phyloP scores from a whole-genome alignment of 1,140 invertebrate genomes.

The Trachymyrmex cornetzi region DNA sequence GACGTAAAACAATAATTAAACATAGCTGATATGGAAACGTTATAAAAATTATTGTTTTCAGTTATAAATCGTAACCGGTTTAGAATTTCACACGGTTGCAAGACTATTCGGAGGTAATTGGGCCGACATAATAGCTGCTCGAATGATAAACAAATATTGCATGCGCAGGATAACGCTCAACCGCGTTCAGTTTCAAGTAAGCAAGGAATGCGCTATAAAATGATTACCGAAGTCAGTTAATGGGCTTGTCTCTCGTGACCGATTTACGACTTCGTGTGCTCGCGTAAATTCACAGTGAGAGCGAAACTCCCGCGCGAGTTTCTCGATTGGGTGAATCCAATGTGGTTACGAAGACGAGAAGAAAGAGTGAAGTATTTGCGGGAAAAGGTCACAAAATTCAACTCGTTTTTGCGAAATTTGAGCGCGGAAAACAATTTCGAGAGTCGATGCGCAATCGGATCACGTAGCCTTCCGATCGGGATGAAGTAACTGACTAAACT shows the following conservation, averaged over 20 bases:
- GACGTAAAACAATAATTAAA: not conserved
- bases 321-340: slow-evolving; percentile 4
- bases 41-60: not conserved
- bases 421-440: not conserved
- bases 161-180: not conserved
- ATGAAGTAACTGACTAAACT: not conserved
- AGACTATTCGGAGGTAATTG: not conserved
- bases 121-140: not conserved
- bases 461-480: not conserved
- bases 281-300: slow-evolving; percentile 46
- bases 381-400: not conserved
- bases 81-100: not conserved
- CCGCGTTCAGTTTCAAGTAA: slow-evolving; percentile 7
- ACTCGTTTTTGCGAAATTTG: not conserved
- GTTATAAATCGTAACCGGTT: not conserved
- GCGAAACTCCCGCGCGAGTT: slow-evolving; percentile 9
- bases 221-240: slow-evolving; percentile 48
- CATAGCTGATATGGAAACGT: not conserved
- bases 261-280: slow-evolving; percentile 31
- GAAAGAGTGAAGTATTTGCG: not conserved
- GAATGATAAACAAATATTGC: slow-evolving; percentile 28
- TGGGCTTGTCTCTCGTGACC: slow-evolving; percentile 33
- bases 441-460: not conserved
- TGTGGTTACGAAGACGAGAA: not conserved
- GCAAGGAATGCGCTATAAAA: slow-evolving; percentile 31